phyloP scores from a whole-genome alignment of 2,888 invertebrate species.

The Nezara viridula region DNA sequence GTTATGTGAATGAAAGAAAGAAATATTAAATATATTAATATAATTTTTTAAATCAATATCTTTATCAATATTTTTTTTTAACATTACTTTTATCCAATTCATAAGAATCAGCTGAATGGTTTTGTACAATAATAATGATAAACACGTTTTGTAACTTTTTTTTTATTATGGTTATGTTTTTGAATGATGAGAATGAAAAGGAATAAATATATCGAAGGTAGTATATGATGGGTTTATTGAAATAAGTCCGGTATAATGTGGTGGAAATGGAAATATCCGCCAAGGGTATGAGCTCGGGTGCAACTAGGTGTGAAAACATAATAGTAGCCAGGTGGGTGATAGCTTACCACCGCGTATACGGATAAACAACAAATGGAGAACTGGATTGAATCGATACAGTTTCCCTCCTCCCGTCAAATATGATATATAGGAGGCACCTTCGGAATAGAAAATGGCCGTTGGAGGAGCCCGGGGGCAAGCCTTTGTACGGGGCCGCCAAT shows the following conservation, averaged over 20 bases:
- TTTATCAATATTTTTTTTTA: too few species aligned
- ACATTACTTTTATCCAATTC: too few species aligned
- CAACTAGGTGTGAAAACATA: constrained; percentile 44
- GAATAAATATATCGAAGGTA: background rate
- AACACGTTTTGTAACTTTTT: too few species aligned
- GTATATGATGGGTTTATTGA: background rate
- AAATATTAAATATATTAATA: too few species aligned
- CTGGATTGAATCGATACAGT: constrained; percentile 44
- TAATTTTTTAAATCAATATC: too few species aligned
- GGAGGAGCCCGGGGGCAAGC: constrained; percentile 7
- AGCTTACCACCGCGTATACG: background rate
- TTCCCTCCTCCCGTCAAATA: constrained; percentile 33
- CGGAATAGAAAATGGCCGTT: constrained; percentile 32
- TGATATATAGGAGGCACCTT: constrained; percentile 41
- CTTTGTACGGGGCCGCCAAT: constrained; percentile 36
- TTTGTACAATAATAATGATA: too few species aligned
- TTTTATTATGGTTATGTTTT: too few species aligned
- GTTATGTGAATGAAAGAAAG: too few species aligned
- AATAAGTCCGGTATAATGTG: background rate
- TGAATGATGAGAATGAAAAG: too few species aligned
- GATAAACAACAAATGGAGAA: constrained; percentile 43
- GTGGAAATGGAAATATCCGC: constrained; percentile 3
- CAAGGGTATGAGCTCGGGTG: background rate
- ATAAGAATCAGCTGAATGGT: too few species aligned
- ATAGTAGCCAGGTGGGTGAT: background rate